Evolutionary conservation across 2,888 invertebrate species (phyloP), one percentile per base, ranked within the genome.

Genomic region (Parascotia fuliginaria): DNA sequence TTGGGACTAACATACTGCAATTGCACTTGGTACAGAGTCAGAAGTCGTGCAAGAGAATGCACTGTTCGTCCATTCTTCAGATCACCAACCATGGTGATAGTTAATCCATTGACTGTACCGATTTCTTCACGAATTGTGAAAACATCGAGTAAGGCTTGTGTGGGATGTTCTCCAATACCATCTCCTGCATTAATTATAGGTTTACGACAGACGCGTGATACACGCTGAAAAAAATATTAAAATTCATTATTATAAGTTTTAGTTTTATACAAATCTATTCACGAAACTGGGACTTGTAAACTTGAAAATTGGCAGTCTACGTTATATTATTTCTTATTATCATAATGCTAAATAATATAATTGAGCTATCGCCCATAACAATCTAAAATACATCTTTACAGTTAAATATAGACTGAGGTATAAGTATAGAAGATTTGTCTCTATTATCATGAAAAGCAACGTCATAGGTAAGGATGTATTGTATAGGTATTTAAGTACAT

Each of bases 91-190:
- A 99, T 96, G 0, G 99, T 99, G 42, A 99, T 98, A 0, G 97
- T 98, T 7, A 99, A 93, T 0, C 98, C 98, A 80, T 99, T 99
- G 0, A 99, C 99, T 0, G 99, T 99, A 66, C 99, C 99, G 55
- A 99, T 98, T 93, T 99, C 99, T 89, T 99, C 98, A 58, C 99
- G 94, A 70, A 99, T 99, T 3, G 99, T 99, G 79, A 99, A 99
- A 2, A 99, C 95, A 79, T 99, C 99, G 7, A 99, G 92, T 9
- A 99, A 91, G 0, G 99, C 99, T 92, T 99, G 99, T 0, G 98
- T 98, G 0, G 99, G 99, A 87, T 99, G 98, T 81, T 99, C 98
- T 0, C 98, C 98, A 0, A 97, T 94, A 6, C 99, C 99, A 88
- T 99, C 99, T 1, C 99, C 99, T 9, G 98, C 99, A 90, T 99